Evolutionary conservation across 1,140 invertebrate species (phyloP).

Genomic region (Heliconius hewitsoni): DNA sequence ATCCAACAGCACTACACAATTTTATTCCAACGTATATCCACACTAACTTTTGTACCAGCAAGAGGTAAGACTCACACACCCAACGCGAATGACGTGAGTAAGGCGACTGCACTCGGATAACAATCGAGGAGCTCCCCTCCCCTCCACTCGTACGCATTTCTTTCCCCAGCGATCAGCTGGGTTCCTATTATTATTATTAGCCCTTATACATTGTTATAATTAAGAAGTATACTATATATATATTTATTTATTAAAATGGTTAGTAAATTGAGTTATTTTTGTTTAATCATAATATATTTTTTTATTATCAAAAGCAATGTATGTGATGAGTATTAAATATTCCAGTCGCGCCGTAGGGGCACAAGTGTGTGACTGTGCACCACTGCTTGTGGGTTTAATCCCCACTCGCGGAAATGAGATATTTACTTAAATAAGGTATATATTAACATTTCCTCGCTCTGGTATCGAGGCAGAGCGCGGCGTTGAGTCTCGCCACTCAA

Average conservation of each 20-base stretch:
- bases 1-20: constrained; percentile 42
- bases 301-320: neutral
- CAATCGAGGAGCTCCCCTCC: constrained; percentile 30
- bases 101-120: constrained; percentile 54
- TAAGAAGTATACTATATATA: neutral
- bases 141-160: constrained; percentile 41
- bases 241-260: too few relatives aligned
- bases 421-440: too few relatives aligned
- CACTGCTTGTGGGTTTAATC: too few relatives aligned
- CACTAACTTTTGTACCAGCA: constrained; percentile 39
- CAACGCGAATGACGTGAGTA: constrained; percentile 41
- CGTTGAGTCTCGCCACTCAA: too few relatives aligned
- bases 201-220: neutral
- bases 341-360: too few relatives aligned
- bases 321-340: neutral
- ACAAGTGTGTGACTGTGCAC: too few relatives aligned
- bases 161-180: constrained; percentile 57
- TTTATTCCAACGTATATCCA: constrained; percentile 29
- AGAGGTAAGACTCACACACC: constrained; percentile 30
- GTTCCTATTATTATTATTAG: constrained; percentile 34
- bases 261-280: too few relatives aligned
- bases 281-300: too few relatives aligned
- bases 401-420: too few relatives aligned
- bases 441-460: too few relatives aligned
- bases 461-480: too few relatives aligned